A percentile compares a stretch with the other conserved stretches of the same genome.
Evolutionary conservation across 2,113 vertebrate species (phyloP).

Genomic region (Nerophis lumbriciformis): DNA sequence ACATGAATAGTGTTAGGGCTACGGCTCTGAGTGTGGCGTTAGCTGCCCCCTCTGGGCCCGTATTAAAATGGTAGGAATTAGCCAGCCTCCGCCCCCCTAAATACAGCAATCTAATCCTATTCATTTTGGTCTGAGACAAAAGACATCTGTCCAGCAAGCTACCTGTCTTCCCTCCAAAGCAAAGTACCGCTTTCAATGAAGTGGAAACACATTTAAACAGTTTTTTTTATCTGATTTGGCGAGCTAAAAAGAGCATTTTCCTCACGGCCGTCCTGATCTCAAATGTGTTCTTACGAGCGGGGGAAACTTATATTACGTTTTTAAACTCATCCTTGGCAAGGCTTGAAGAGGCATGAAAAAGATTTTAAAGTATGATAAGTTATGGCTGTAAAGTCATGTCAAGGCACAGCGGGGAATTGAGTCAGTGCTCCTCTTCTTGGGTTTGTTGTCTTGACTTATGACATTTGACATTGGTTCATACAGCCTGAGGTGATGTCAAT

Average conservation of each 20-base stretch:
- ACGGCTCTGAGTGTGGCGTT: slow-evolving; percentile 3
- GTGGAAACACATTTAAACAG: background rate
- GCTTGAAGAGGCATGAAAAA: background rate
- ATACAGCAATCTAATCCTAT: slow-evolving; percentile 10
- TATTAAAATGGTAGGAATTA: slow-evolving; percentile 6
- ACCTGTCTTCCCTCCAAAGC: slow-evolving; percentile 5
- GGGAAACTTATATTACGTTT: background rate
- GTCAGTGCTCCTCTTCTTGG: slow-evolving; percentile 1
- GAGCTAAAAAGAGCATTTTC: background rate
- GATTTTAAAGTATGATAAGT: background rate
- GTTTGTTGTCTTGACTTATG: slow-evolving; percentile 5
- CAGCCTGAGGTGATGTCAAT: background rate
- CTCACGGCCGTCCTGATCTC: background rate
- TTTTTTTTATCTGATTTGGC: background rate
- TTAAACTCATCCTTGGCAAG: background rate
- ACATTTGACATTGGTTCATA: background rate
- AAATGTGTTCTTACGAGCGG: background rate
- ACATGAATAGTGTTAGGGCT: background rate
- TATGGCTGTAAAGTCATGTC: background rate
- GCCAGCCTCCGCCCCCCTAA: background rate
- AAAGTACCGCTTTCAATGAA: slow-evolving; percentile 1
- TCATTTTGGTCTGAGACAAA: slow-evolving; percentile 9
- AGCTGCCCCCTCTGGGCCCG: slow-evolving; percentile 4
- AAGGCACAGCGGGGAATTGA: background rate
- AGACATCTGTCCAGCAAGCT: slow-evolving; percentile 12